These are phyloP conservation scores for Nycteola revayana DNA, from an alignment of 2,888 invertebrate species.

Conservation along the genomic window DNA sequence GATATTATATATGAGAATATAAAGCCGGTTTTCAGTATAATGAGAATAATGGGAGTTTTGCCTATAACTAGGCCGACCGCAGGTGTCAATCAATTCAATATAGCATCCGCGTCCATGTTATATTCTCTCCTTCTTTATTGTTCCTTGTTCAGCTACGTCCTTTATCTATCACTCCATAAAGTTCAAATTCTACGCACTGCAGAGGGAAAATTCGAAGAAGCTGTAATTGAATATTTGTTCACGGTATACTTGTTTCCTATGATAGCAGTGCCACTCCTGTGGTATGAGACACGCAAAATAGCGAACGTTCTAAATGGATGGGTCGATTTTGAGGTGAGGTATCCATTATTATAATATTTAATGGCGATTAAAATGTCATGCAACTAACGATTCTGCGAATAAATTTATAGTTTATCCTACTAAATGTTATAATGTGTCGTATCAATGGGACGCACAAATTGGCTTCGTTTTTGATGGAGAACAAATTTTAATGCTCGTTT, in stretches of 20 bases:
- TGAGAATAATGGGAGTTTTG: slow-evolving; percentile 83
- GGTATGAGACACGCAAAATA: slow-evolving; percentile 86
- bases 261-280: slow-evolving; percentile 83
- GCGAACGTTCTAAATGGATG: slow-evolving; percentile 83
- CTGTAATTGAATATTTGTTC: slow-evolving; percentile 88
- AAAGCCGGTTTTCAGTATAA: slow-evolving; percentile 64
- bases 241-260: slow-evolving; percentile 87
- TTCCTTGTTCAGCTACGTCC: slow-evolving; percentile 76
- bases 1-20: slow-evolving; percentile 75
- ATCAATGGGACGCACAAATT: no score
- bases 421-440: no score
- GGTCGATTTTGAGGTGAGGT: slow-evolving; percentile 85
- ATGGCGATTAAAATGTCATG: no score
- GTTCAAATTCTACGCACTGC: slow-evolving; percentile 83
- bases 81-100: slow-evolving; percentile 70
- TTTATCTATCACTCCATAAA: slow-evolving; percentile 83
- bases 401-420: no score
- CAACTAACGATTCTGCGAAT: no score
- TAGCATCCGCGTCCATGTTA: slow-evolving; percentile 79
- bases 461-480: no score
- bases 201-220: slow-evolving; percentile 87
- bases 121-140: slow-evolving; percentile 81
- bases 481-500: no score
- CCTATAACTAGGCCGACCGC: slow-evolving; percentile 79
- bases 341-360: no score